Evolutionary conservation across 2,113 vertebrate genomes (phyloP), one percentile per base, ranked within the genome.

Genomic region (Struthio camelus): DNA sequence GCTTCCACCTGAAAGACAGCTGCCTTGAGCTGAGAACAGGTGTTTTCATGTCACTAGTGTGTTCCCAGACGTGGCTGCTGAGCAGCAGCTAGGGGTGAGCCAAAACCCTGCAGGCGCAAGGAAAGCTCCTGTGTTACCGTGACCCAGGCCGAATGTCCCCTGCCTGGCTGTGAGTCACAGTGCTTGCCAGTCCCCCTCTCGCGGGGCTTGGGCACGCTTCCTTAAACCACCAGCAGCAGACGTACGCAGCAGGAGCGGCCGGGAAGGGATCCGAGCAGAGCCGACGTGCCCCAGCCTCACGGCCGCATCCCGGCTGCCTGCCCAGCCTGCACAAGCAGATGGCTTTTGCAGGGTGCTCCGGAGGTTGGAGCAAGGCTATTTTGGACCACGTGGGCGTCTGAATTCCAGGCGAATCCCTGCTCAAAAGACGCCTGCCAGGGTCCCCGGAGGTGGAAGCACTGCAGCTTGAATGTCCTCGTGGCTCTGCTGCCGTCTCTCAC

Each of bases 321-420:
- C 93, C 89, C 95, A 81, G 85, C 88, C 86, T 87, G 89, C 4
- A 40, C 94, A 93, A 94, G 93, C 96, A 96, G 96, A 94, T 94
- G 93, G 96, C 88, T 95, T 96, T 96, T 71, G 88, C 96, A 95
- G 93, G 93, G 92, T 86, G 92, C 96, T 95, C 92, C 80, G 93
- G 93, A 94, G 95, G 96, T 73, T 90, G 94, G 90, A 96, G 92
- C 90, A 12, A 83, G 96, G 92, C 96, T 96, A 92, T 96, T 96
- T 96, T 96, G 96, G 96, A 97, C 96, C 96, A 96, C 87, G 92
- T 96, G 96, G 96, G 96, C 76, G 94, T 96, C 90, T 95, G 93
- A 92, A 97, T 97, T 96, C 96, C 96, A 95, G 90, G 92, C 88
- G 88, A 97, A 96, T 93, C 94, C 94, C 85, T 20, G 79, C 90